phyloP scores from a whole-genome alignment of 2,113 vertebrate species.

The Todiramphus chloris region DNA sequence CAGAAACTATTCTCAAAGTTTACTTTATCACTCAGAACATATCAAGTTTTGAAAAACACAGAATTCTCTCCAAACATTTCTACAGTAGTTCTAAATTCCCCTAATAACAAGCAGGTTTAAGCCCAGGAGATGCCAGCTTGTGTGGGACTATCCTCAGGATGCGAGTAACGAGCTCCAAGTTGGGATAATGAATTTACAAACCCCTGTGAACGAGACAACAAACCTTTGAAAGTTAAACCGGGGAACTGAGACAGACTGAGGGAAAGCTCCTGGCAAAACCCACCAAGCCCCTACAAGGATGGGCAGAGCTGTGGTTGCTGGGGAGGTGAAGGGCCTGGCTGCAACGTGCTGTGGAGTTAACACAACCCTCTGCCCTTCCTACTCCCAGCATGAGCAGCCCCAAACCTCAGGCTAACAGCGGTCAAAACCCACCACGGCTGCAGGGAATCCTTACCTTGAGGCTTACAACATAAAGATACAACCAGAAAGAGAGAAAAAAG shows the following conservation, averaged over 20 bases:
- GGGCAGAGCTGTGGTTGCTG: accelerated
- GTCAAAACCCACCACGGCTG: not conserved
- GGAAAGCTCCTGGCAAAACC: not conserved
- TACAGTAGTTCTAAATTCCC: accelerated
- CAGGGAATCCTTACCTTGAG: not conserved
- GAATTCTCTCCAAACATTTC: not conserved
- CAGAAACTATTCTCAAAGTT: not conserved
- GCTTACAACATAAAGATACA: not conserved
- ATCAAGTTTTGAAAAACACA: accelerated
- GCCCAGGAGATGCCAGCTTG: accelerated
- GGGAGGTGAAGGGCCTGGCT: not conserved
- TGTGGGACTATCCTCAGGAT: accelerated
- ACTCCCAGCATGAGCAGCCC: not conserved
- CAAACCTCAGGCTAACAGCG: not conserved
- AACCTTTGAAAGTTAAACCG: not conserved
- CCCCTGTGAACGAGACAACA: not conserved
- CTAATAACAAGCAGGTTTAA: not conserved
- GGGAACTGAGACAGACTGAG: not conserved
- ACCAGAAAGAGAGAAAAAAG: not conserved
- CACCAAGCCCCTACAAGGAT: not conserved
- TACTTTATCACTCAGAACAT: not conserved
- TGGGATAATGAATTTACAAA: not conserved
- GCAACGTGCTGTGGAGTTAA: not conserved
- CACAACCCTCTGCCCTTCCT: not conserved
- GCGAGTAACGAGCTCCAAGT: not conserved